A percentile compares a stretch with the other conserved stretches of the same genome.
phyloP scores from a whole-genome alignment of 2,888 invertebrate species.

The Agrochola lychnidis region DNA sequence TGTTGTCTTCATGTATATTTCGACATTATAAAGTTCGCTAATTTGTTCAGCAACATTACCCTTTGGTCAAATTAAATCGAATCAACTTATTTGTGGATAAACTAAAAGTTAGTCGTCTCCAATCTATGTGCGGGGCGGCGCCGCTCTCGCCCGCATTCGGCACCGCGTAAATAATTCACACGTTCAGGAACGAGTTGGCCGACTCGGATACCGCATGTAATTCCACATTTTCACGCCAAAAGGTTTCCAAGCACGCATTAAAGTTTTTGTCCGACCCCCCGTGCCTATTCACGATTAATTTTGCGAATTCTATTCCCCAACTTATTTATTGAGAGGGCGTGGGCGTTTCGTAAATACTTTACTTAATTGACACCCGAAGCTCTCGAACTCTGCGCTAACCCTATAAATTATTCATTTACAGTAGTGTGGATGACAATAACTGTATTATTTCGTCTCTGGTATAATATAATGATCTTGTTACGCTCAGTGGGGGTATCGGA shows the following conservation, averaged over 20 bases:
- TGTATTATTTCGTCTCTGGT: conserved; percentile 71
- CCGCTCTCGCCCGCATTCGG: conserved; percentile 75
- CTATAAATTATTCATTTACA: conserved; percentile 81
- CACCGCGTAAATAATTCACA: conserved; percentile 84
- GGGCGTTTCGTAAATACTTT: conserved; percentile 83
- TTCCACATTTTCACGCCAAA: conserved; percentile 85
- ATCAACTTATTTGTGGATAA: conserved; percentile 74
- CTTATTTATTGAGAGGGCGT: conserved; percentile 82
- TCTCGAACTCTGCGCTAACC: conserved; percentile 74
- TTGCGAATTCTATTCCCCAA: conserved; percentile 84
- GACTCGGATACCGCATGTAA: conserved; percentile 83
- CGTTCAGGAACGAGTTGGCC: conserved; percentile 78
- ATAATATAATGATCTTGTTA: conserved; percentile 75
- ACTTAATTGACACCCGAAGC: conserved; percentile 82
- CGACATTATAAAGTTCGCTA: conserved; percentile 40
- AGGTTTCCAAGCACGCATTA: conserved; percentile 81
- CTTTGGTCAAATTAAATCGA: conserved; percentile 70
- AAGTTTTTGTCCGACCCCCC: conserved; percentile 82
- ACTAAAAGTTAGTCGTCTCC: conserved; percentile 78
- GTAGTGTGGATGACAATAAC: conserved; percentile 75
- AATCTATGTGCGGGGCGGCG: conserved; percentile 66
- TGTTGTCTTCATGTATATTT: conserved; percentile 24
- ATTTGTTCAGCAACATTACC: conserved; percentile 58
- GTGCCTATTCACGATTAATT: conserved; percentile 84
- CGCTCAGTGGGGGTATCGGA: conserved; percentile 73